phyloP scores from a whole-genome alignment of 92 coral and sea anemone genomes.

The Porites cylindrica region DNA sequence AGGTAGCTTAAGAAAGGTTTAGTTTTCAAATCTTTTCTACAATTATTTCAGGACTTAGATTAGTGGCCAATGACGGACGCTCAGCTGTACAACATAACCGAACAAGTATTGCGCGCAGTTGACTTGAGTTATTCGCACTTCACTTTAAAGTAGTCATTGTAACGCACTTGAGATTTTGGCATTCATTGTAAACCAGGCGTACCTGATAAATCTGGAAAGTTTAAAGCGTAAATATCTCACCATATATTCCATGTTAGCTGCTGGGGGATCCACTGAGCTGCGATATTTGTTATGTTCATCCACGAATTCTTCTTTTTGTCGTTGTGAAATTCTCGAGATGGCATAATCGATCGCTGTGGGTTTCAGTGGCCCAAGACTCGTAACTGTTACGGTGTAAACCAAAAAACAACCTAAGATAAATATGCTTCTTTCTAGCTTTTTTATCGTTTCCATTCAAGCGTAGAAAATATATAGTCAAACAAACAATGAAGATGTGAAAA shows the following conservation, averaged over 20 bases:
- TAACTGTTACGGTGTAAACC: neutral
- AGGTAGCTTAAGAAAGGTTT: too few relatives aligned
- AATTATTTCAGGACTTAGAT: too few relatives aligned
- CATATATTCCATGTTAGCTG: slow-evolving; percentile 58
- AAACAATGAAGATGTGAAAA: neutral
- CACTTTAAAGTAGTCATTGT: too few relatives aligned
- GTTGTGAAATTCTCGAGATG: slow-evolving; percentile 20
- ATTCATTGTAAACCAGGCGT: neutral
- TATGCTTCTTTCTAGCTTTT: neutral
- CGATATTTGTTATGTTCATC: slow-evolving; percentile 47
- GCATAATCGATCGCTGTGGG: slow-evolving; percentile 40
- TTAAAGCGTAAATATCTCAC: neutral
- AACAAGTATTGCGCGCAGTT: too few relatives aligned
- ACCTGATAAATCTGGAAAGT: neutral
- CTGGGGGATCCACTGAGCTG: slow-evolving; percentile 39
- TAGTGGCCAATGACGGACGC: too few relatives aligned
- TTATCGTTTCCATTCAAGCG: slow-evolving; percentile 19
- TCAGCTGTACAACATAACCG: too few relatives aligned
- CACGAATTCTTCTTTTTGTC: slow-evolving; percentile 36
- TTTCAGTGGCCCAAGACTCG: slow-evolving; percentile 21
- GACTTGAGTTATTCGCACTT: too few relatives aligned
- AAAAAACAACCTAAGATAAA: neutral
- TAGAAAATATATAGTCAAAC: neutral
- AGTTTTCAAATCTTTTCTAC: too few relatives aligned
- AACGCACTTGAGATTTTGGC: neutral